A percentile compares a stretch with the other conserved stretches of the same genome.
phyloP scores from a whole-genome alignment of 2,797 vertebrate genomes.

The Garrulus glandarius region DNA sequence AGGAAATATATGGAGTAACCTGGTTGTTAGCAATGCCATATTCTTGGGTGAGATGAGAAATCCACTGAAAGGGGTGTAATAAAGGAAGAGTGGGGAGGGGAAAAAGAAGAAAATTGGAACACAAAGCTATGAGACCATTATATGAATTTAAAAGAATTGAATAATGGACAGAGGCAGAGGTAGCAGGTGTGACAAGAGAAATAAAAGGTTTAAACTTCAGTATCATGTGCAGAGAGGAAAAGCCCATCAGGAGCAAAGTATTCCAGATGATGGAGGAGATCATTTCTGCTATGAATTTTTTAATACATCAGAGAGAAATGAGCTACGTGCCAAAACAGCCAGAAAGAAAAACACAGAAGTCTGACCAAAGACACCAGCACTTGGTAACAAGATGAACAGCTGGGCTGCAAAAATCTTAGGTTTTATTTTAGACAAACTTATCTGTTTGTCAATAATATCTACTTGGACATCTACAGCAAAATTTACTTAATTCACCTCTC shows the following conservation, averaged over 20 bases:
- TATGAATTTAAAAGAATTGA: neutral
- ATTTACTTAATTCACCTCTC: neutral
- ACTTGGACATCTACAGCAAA: neutral
- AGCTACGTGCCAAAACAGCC: neutral
- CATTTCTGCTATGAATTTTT: neutral
- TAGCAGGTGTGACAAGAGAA: neutral
- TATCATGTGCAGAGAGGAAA: neutral
- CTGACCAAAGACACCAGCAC: neutral
- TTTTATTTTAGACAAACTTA: neutral
- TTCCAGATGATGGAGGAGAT: neutral
- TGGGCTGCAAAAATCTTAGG: neutral
- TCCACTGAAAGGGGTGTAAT: neutral
- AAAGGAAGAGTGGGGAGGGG: neutral
- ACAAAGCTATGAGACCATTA: neutral
- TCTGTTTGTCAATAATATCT: neutral
- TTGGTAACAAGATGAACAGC: neutral
- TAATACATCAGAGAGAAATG: neutral
- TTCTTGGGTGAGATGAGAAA: neutral
- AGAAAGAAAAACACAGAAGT: neutral
- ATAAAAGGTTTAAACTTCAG: neutral
- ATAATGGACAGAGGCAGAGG: neutral
- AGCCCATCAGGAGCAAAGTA: neutral
- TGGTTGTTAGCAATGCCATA: neutral
- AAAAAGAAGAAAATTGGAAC: neutral
- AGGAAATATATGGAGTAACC: neutral